These are phyloP conservation scores for Montipora foliosa DNA, from an alignment of 64 coral and sea anemone genomes.

Conservation along the genomic window DNA sequence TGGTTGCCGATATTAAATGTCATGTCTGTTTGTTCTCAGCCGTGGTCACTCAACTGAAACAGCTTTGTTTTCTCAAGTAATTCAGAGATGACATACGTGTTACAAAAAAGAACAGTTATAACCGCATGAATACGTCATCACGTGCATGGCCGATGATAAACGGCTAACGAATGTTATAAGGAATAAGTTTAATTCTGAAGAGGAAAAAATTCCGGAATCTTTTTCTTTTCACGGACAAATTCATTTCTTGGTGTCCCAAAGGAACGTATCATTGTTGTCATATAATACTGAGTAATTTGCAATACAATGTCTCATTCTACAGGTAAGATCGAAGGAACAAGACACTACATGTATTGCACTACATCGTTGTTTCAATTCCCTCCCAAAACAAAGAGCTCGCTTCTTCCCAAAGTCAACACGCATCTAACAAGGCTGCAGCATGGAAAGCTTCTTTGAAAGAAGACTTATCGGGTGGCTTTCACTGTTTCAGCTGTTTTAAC, in stretches of 20 bases:
- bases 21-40: conserved; percentile 45
- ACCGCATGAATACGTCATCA: background rate
- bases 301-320: background rate
- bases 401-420: background rate
- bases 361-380: background rate
- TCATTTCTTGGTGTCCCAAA: background rate
- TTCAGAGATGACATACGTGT: conserved; percentile 46
- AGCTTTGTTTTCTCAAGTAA: conserved; percentile 42
- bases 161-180: background rate
- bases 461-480: too few relatives aligned
- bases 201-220: background rate
- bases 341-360: background rate
- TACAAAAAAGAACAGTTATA: background rate
- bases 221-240: background rate
- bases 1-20: conserved; percentile 33
- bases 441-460: background rate
- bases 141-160: background rate
- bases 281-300: background rate
- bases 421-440: background rate
- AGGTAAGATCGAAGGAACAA: background rate
- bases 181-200: background rate
- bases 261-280: background rate
- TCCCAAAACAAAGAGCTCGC: background rate
- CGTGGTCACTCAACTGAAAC: conserved; percentile 30
- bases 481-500: too few relatives aligned